These are phyloP conservation scores for Choristoneura fumiferana DNA, from an alignment of 1,140 invertebrate species.

Conservation along the genomic window DNA sequence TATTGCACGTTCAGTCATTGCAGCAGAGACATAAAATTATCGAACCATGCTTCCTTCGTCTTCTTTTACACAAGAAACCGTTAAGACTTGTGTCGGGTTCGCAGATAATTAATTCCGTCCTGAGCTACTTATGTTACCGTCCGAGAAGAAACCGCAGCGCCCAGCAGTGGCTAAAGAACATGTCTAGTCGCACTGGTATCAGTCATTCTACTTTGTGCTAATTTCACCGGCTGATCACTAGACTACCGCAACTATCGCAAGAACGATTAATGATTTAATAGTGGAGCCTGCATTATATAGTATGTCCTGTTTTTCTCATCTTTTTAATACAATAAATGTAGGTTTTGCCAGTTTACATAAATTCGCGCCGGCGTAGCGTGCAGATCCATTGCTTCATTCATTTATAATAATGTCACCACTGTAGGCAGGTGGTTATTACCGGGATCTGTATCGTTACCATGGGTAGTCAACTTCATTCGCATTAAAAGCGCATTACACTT, in stretches of 20 bases:
- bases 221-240: constrained; percentile 37
- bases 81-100: constrained; percentile 49
- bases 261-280: constrained; percentile 30
- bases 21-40: too few species aligned
- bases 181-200: constrained; percentile 35
- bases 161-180: constrained; percentile 44
- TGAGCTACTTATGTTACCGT: constrained; percentile 62
- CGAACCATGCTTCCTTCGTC: constrained; percentile 29
- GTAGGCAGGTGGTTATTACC: neutral
- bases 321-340: neutral
- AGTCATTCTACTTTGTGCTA: constrained; percentile 49
- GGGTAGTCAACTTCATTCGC: too few species aligned
- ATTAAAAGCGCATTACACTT: too few species aligned
- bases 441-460: neutral
- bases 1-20: too few species aligned
- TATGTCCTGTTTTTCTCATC: neutral
- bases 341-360: constrained; percentile 2
- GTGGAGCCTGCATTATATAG: constrained; percentile 2
- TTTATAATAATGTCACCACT: constrained; percentile 1
- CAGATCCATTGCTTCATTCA: neutral
- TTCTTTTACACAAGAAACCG: constrained; percentile 70
- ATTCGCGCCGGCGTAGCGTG: neutral
- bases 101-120: constrained; percentile 68
- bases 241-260: constrained; percentile 18
- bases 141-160: constrained; percentile 54